Evolutionary conservation across 2,888 invertebrate species (phyloP).

Genomic region (Bibio marci): DNA sequence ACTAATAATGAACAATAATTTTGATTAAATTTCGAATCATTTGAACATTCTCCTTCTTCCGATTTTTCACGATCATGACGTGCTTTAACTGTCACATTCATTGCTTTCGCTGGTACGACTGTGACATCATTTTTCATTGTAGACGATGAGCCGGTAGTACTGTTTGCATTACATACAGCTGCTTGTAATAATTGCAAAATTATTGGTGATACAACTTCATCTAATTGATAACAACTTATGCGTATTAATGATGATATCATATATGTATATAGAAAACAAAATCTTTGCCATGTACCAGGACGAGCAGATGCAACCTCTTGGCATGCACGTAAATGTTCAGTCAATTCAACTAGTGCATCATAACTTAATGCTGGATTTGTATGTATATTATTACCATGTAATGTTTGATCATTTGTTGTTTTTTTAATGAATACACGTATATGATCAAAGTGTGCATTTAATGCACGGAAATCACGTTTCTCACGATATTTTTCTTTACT

Average conservation of each 20-base stretch:
- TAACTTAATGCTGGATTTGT: conserved; percentile 46
- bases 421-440: conserved; percentile 30
- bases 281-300: conserved; percentile 90
- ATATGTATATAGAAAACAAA: conserved; percentile 54
- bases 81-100: conserved; percentile 20
- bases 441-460: conserved; percentile 74
- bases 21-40: conserved; percentile 47
- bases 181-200: conserved; percentile 79
- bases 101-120: neutral
- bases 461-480: conserved; percentile 79
- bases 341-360: conserved; percentile 81
- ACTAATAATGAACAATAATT: conserved; percentile 48
- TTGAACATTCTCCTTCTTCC: conserved; percentile 40
- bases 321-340: conserved; percentile 88
- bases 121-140: neutral
- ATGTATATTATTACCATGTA: conserved; percentile 10
- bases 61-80: conserved; percentile 47
- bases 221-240: conserved; percentile 62
- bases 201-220: conserved; percentile 82
- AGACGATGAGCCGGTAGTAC: conserved; percentile 4
- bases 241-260: conserved; percentile 69
- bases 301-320: conserved; percentile 82
- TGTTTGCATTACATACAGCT: conserved; percentile 53
- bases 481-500: conserved; percentile 92
- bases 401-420: conserved; percentile 13